Conservation (phyloP, 2,113 vertebrate species). For the Corvus hawaiiensis region DNA sequence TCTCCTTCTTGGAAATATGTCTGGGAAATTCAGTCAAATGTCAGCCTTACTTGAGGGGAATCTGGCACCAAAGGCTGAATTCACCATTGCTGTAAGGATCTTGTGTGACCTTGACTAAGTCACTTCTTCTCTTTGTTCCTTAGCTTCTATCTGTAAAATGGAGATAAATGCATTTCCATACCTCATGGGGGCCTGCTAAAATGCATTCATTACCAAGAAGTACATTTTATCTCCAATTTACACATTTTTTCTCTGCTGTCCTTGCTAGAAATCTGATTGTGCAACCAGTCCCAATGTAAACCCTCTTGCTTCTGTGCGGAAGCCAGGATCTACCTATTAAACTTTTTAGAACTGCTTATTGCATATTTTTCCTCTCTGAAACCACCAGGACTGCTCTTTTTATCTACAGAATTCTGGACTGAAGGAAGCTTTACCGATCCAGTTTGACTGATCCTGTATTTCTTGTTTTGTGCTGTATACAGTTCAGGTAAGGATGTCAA, state of each 20-base stretch:
- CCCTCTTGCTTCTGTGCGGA: not conserved
- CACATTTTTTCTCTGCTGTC: constrained; percentile 24
- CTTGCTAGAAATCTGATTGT: constrained; percentile 42
- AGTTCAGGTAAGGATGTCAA: not conserved
- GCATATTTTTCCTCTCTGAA: not conserved
- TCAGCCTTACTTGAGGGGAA: not conserved
- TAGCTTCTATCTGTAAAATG: constrained; percentile 48
- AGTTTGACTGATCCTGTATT: not conserved
- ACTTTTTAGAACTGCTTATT: not conserved
- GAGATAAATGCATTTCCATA: constrained; percentile 60
- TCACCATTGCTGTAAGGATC: not conserved
- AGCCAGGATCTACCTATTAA: not conserved
- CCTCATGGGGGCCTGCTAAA: constrained; percentile 27
- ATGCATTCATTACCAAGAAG: constrained; percentile 44
- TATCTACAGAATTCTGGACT: not conserved
- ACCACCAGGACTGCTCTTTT: not conserved
- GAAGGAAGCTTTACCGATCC: not conserved
- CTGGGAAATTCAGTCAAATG: not conserved
- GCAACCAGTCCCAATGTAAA: not conserved
- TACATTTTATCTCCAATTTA: constrained; percentile 36
- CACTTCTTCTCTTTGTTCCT: constrained; percentile 36
- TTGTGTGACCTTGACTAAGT: constrained; percentile 29
- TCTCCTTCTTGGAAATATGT: not conserved
- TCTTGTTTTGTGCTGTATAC: not conserved
- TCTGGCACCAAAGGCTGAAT: not conserved